Conservation (phyloP, 2,888 invertebrate species). For the Luffia ferchaultella region DNA sequence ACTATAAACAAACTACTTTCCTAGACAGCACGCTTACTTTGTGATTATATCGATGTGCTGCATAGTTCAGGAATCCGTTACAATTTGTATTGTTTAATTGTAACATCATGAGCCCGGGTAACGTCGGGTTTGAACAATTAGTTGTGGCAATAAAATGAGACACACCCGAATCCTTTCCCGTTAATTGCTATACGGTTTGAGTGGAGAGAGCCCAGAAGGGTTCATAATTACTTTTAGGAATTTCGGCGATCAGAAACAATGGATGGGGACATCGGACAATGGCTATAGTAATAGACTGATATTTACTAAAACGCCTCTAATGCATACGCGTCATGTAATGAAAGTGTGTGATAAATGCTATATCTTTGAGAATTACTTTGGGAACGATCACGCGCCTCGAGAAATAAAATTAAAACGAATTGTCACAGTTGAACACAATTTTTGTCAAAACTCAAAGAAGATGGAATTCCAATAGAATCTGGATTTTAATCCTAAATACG, state of each 20-base stretch:
- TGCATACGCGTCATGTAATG: too few species aligned
- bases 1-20: too few species aligned
- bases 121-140: conserved; percentile 20
- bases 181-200: conserved; percentile 28
- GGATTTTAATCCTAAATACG: too few species aligned
- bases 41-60: too few species aligned
- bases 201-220: conserved; percentile 21
- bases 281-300: background rate
- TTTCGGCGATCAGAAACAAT: conserved; percentile 32
- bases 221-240: conserved; percentile 35
- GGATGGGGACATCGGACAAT: conserved; percentile 14
- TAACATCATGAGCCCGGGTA: conserved; percentile 4
- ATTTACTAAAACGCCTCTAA: background rate
- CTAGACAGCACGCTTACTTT: too few species aligned
- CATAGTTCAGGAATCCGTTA: background rate
- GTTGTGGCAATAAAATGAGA: conserved; percentile 26
- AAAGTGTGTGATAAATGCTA: too few species aligned
- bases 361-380: too few species aligned
- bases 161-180: conserved; percentile 28
- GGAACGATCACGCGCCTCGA: too few species aligned
- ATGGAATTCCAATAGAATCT: too few species aligned
- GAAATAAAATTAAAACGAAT: too few species aligned
- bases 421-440: too few species aligned
- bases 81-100: background rate
- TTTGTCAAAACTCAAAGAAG: too few species aligned